Evolutionary conservation across 2,113 vertebrate species (phyloP), one percentile per base, ranked within the genome.

Genomic region (Atrichornis clamosus): DNA sequence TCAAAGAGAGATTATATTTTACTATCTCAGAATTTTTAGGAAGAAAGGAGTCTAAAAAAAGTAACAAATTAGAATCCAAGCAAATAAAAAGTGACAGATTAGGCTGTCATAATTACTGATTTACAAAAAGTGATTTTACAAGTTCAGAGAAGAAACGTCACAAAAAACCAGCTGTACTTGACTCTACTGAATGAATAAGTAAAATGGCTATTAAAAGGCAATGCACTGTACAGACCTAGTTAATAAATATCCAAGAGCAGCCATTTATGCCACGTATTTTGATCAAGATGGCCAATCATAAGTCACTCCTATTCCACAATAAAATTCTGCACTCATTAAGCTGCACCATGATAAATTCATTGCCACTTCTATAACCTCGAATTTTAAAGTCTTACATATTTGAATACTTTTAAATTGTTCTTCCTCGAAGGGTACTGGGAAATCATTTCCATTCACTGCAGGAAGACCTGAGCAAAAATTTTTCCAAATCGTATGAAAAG

Each of bases 181-280:
- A 35, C 3, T 41, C 46, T 60, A 75, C 23, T 82, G 52, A 81
- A 87, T 30, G 49, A 81, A 89, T 35, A 75, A 70, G 44, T 64
- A 80, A 74, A 93, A 89, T 27, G 3, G 75, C 46, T 50, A 50
- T 53, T 55, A 69, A 76, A 81, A 89, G 33, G 56, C 44, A 92
- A 49, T 18, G 42, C 11, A 27, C 23, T 70, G 19, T 32, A 80
- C 37, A 83, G 55, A 62, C 39, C 63, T 80, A 30, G 82, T 90
- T 94, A 96, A 96, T 94, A 91, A 95, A 91, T 80, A 88, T 13
- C 82, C 75, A 91, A 88, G 58, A 88, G 58, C 42, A 93, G 87
- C 19, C 84, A 62, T 62, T 87, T 76, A 59, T 78, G 67, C 70
- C 89, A 86, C 5, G 1, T 84, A 46, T 88, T 68, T 84, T 50